phyloP scores from a whole-genome alignment of 1,140 invertebrate genomes.

The Parapsyche elsis region DNA sequence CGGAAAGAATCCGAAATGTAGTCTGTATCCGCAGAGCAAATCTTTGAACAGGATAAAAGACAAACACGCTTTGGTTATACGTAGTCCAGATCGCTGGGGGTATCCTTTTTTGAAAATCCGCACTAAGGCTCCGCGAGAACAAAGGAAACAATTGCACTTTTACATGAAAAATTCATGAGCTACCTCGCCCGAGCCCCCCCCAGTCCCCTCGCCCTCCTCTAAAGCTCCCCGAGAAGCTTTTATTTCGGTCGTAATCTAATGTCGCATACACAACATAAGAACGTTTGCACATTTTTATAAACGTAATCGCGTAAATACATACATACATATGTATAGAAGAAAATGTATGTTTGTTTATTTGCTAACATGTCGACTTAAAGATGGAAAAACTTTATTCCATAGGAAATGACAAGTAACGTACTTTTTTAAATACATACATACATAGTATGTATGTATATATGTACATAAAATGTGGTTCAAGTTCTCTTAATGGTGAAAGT shows the following conservation, averaged over 20 bases:
- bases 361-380: too few relatives aligned
- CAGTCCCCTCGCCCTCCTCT: not conserved
- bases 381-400: too few relatives aligned
- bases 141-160: constrained; percentile 40
- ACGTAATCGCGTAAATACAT: too few relatives aligned
- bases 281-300: too few relatives aligned
- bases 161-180: constrained; percentile 37
- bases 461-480: too few relatives aligned
- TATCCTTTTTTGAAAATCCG: constrained; percentile 25
- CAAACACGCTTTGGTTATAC: not conserved
- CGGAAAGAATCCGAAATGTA: too few relatives aligned
- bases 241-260: constrained; percentile 12
- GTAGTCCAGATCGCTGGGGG: not conserved
- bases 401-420: too few relatives aligned
- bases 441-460: too few relatives aligned
- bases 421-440: too few relatives aligned
- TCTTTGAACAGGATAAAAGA: constrained; percentile 30
- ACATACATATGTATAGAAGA: too few relatives aligned
- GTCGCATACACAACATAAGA: not conserved
- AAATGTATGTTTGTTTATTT: too few relatives aligned
- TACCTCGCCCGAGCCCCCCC: not conserved
- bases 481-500: too few relatives aligned
- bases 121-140: not conserved
- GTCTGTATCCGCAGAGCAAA: constrained; percentile 17
- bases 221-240: not conserved